phyloP scores from a whole-genome alignment of 2,888 invertebrate genomes.

The Electrophaes corylata region DNA sequence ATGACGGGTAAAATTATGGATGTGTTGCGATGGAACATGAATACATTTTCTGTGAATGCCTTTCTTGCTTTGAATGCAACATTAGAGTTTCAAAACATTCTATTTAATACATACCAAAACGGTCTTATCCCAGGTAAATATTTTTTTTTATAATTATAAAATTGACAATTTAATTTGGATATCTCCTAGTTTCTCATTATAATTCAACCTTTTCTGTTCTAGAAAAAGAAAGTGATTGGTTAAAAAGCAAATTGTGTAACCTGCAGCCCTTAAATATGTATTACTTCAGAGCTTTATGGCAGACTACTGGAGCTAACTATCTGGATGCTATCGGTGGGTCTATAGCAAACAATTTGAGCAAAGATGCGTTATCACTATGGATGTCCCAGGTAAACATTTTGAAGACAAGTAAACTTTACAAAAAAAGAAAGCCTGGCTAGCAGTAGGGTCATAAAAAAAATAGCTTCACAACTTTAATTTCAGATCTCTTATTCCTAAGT shows the following conservation, averaged over 20 bases:
- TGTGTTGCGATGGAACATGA: slow-evolving; percentile 64
- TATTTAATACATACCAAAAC: slow-evolving; percentile 57
- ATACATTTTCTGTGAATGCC: slow-evolving; percentile 53
- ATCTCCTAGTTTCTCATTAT: background rate
- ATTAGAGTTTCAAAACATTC: slow-evolving; percentile 55
- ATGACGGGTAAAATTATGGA: slow-evolving; percentile 72
- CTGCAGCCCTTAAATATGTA: slow-evolving; percentile 69
- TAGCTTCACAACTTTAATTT: too few relatives aligned
- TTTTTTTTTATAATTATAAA: background rate
- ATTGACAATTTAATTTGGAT: background rate
- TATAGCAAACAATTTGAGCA: slow-evolving; percentile 47
- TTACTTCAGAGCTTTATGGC: slow-evolving; percentile 71
- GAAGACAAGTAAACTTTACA: background rate
- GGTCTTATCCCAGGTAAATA: slow-evolving; percentile 62
- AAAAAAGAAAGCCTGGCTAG: too few relatives aligned
- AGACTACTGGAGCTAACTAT: slow-evolving; percentile 58
- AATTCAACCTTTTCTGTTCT: slow-evolving; percentile 38
- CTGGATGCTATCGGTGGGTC: slow-evolving; percentile 61
- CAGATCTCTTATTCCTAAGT: too few relatives aligned
- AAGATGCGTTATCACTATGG: slow-evolving; percentile 53
- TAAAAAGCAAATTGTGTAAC: slow-evolving; percentile 62
- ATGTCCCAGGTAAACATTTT: slow-evolving; percentile 58
- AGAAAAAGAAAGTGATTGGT: slow-evolving; percentile 72
- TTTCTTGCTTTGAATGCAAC: slow-evolving; percentile 58
- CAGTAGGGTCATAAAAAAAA: too few relatives aligned